phyloP scores from a whole-genome alignment of 1,140 invertebrate genomes.

The Spodoptera frugiperda region DNA sequence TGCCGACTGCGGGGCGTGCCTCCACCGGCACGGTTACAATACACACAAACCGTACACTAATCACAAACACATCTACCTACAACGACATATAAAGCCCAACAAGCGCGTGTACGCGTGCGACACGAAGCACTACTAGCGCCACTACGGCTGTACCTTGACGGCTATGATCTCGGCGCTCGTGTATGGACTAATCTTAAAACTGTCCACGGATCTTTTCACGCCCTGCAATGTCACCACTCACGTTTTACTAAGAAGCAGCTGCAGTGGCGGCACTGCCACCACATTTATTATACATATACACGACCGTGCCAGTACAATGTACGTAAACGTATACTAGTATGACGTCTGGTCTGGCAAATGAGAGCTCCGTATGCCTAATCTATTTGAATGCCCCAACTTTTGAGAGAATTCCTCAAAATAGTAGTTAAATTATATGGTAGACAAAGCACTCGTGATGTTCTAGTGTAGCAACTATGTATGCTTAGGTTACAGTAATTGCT shows the following conservation, averaged over 20 bases:
- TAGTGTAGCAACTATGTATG: no score
- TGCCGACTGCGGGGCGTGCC: conserved; percentile 48
- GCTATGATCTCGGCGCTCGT: conserved; percentile 98
- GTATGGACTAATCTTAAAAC: conserved; percentile 82
- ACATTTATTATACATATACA: neutral
- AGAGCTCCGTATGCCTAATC: no score
- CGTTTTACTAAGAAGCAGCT: neutral
- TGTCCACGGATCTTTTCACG: conserved; percentile 95
- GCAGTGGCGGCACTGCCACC: neutral
- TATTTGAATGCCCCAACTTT: no score
- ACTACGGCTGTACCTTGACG: conserved; percentile 93
- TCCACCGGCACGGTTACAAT: neutral
- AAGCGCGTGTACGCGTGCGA: conserved; percentile 1
- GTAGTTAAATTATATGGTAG: no score
- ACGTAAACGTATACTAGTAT: no score
- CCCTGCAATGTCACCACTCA: conserved; percentile 86
- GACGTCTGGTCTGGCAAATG: no score
- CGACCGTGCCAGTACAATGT: neutral
- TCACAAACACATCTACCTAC: conserved; percentile 24
- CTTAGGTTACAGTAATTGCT: no score
- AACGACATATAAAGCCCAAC: conserved; percentile 36
- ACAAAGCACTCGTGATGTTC: no score
- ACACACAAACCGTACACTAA: neutral
- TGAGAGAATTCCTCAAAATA: no score
- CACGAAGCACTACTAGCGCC: conserved; percentile 25